A percentile compares a stretch with the other conserved stretches of the same genome.
Conservation (phyloP, 2,113 vertebrate species). For the Pollimyrus isidori region DNA sequence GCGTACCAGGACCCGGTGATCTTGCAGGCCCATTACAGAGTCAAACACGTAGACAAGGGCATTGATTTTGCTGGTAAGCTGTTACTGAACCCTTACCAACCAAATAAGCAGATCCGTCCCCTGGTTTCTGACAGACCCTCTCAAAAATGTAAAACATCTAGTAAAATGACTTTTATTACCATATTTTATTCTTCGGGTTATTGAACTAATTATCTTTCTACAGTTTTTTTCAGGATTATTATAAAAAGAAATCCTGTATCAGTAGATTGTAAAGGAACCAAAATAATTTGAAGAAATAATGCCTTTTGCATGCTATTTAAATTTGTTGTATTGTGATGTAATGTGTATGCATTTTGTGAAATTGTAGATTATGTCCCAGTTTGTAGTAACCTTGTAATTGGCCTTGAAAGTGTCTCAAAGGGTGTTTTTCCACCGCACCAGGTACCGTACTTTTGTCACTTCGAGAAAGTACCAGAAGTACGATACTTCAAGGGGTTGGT, state of each 20-base stretch:
- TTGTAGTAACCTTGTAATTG: background rate
- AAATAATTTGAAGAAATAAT: background rate
- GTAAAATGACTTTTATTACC: background rate
- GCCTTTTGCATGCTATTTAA: background rate
- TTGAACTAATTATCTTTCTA: background rate
- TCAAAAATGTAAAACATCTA: background rate
- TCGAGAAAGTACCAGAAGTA: too few species aligned
- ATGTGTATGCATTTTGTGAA: background rate
- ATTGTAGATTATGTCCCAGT: background rate
- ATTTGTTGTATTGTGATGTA: background rate
- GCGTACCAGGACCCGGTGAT: slow-evolving; percentile 43
- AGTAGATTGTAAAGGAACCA: background rate
- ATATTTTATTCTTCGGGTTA: background rate
- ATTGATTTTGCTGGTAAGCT: slow-evolving; percentile 45
- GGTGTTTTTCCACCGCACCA: too few species aligned
- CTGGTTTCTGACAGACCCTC: background rate
- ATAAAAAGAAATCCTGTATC: background rate
- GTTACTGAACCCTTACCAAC: background rate
- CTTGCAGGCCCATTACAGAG: slow-evolving; percentile 41
- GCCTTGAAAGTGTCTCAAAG: background rate
- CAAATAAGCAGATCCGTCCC: background rate
- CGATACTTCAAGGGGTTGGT: too few species aligned
- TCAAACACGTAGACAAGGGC: slow-evolving; percentile 47
- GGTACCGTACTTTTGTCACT: too few species aligned
- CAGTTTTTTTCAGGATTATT: background rate